Conservation (phyloP, 2,113 vertebrate species). For the Gobius niger region DNA sequence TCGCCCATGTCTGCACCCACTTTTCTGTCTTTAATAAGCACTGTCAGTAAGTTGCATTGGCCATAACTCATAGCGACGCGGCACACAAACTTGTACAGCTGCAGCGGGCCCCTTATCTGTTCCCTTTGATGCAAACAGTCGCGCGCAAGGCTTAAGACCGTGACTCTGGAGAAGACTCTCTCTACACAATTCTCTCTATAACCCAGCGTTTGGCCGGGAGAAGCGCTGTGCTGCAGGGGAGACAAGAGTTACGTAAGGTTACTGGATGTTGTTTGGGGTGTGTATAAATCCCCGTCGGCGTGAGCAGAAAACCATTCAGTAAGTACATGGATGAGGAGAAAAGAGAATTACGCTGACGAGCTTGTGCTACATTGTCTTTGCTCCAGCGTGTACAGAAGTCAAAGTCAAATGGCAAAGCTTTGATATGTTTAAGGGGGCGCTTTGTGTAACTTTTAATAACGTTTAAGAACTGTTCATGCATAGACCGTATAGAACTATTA, state of each 20-base stretch:
- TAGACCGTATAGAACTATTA: no score
- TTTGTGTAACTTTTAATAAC: no score
- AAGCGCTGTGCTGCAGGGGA: neutral
- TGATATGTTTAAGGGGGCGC: no score
- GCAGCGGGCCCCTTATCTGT: constrained; percentile 24
- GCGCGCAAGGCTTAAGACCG: constrained; percentile 13
- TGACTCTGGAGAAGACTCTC: constrained; percentile 21
- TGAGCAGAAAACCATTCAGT: neutral
- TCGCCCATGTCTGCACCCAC: constrained; percentile 3
- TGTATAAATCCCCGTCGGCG: neutral
- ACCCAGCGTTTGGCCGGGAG: neutral
- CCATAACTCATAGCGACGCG: constrained; percentile 28
- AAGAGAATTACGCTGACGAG: no score
- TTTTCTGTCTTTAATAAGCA: constrained; percentile 35
- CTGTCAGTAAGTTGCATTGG: constrained; percentile 17
- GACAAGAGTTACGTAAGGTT: neutral
- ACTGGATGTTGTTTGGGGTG: neutral
- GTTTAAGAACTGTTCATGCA: no score
- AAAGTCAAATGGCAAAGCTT: no score
- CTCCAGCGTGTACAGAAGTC: no score
- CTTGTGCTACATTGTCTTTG: no score
- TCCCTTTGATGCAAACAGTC: constrained; percentile 36
- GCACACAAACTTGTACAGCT: constrained; percentile 33
- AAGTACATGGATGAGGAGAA: no score
- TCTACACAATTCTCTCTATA: constrained; percentile 31